Percentiles rank a stretch among this genome's conserved stretches.
phyloP scores from a whole-genome alignment of 2,797 vertebrate genomes.

The Hydrocynus forskahlii region DNA sequence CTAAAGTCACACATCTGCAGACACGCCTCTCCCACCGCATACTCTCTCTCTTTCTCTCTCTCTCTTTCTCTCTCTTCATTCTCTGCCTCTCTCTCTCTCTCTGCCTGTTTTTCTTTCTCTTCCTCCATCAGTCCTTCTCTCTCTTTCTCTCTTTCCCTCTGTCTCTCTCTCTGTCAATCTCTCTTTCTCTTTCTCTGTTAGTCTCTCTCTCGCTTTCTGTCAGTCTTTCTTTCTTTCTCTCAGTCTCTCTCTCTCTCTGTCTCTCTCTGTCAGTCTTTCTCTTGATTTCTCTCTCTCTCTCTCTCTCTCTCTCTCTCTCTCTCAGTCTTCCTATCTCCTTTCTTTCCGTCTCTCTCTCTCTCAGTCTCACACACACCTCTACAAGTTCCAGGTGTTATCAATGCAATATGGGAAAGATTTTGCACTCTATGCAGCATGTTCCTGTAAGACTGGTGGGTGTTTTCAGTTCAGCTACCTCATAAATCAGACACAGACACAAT shows the following conservation, averaged over 20 bases:
- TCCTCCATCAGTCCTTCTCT: too few species aligned
- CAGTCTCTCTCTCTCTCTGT: too few species aligned
- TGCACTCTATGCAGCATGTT: conserved; percentile 47
- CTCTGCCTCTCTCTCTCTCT: neutral
- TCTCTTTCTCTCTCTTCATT: conserved; percentile 8
- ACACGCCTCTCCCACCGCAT: conserved; percentile 18
- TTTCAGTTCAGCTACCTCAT: conserved; percentile 41
- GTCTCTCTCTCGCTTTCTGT: neutral
- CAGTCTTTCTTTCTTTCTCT: conserved; percentile 2
- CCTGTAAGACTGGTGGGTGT: conserved; percentile 50
- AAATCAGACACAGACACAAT: conserved; percentile 43
- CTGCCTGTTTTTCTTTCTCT: neutral
- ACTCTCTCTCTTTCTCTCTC: neutral
- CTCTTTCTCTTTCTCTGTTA: conserved; percentile 5
- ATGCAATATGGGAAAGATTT: conserved; percentile 53
- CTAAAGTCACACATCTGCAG: conserved; percentile 47
- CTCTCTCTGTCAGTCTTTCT: conserved; percentile 11
- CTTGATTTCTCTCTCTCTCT: neutral
- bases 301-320: neutral
- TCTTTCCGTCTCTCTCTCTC: neutral
- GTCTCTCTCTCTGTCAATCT: neutral
- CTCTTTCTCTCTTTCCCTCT: neutral
- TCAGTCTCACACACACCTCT: conserved; percentile 30
- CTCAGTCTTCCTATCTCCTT: too few species aligned
- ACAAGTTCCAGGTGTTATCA: conserved; percentile 65